A percentile compares a stretch with the other conserved stretches of the same genome.
phyloP scores from a whole-genome alignment of 1,140 invertebrate species.

The Drosophila bipectinata region DNA sequence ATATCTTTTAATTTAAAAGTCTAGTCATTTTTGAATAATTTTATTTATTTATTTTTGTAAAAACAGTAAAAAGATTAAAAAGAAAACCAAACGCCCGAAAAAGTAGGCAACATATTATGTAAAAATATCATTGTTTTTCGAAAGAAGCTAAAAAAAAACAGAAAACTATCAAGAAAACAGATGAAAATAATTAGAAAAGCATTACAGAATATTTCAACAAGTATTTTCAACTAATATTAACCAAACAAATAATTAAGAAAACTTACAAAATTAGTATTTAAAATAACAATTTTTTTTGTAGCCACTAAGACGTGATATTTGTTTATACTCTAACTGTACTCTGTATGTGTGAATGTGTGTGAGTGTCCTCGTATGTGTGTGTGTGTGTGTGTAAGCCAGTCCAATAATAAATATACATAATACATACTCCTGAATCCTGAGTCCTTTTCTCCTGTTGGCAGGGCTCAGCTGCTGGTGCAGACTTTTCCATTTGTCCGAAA shows the following conservation, averaged over 20 bases:
- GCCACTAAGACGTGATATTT: constrained; percentile 69
- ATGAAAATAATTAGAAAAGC: too few relatives aligned
- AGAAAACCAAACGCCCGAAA: too few relatives aligned
- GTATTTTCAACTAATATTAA: too few relatives aligned
- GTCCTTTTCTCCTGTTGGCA: background rate
- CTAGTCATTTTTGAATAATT: too few relatives aligned
- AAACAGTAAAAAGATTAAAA: too few relatives aligned
- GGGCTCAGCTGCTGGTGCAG: constrained; percentile 52
- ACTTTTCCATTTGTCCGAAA: constrained; percentile 63
- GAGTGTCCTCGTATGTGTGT: background rate
- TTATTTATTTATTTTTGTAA: too few relatives aligned
- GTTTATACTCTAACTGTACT: constrained; percentile 38
- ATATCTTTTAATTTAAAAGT: too few relatives aligned
- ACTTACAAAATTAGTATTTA: constrained; percentile 11
- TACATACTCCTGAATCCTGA: background rate
- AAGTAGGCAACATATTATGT: too few relatives aligned
- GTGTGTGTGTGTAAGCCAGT: constrained; percentile 14
- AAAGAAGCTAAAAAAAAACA: too few relatives aligned
- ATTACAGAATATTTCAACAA: background rate
- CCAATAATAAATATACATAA: constrained; percentile 32
- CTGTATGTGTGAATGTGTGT: background rate
- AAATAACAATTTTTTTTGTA: constrained; percentile 39
- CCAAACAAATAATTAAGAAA: background rate
- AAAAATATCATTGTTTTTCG: too few relatives aligned
- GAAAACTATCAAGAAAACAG: too few relatives aligned